A percentile compares a stretch with the other conserved stretches of the same genome.
Evolutionary conservation across 2,888 invertebrate species (phyloP).

Genomic region (Pristionchus fissidentatus): DNA sequence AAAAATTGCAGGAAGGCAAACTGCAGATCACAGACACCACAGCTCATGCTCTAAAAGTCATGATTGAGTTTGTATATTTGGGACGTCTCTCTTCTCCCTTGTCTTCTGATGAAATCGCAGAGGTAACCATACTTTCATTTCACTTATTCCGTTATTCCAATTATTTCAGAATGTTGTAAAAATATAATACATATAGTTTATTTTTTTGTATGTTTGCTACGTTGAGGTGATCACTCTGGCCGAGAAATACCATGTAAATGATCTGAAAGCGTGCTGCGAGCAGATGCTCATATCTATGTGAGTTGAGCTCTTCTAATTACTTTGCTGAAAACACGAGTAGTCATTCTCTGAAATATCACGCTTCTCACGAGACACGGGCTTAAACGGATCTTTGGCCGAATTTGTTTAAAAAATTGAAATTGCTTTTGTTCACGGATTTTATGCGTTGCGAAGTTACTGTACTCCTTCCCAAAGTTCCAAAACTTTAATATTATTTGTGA

Average conservation of each 20-base stretch:
- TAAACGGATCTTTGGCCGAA: no score
- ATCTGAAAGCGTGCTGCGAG: conserved; percentile 71
- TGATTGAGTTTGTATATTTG: conserved; percentile 68
- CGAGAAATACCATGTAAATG: conserved; percentile 74
- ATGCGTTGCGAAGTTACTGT: no score
- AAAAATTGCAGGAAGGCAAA: conserved; percentile 53
- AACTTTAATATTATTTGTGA: no score
- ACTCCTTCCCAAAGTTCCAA: no score
- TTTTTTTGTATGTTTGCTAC: background rate
- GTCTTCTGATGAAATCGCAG: conserved; percentile 51
- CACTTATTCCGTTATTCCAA: background rate
- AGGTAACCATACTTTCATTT: conserved; percentile 28
- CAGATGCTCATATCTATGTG: conserved; percentile 62
- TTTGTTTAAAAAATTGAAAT: no score
- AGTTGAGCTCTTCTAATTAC: conserved; percentile 4
- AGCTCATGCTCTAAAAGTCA: conserved; percentile 65
- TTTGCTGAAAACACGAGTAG: no score
- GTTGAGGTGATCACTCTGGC: conserved; percentile 70
- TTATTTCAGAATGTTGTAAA: background rate
- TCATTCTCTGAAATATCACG: no score
- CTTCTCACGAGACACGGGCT: no score
- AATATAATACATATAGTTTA: background rate
- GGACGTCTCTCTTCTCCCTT: conserved; percentile 59
- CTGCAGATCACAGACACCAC: conserved; percentile 64
- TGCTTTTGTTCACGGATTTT: no score